Evolutionary conservation across 2,888 invertebrate species (phyloP).

Genomic region (Abscondita cerata): DNA sequence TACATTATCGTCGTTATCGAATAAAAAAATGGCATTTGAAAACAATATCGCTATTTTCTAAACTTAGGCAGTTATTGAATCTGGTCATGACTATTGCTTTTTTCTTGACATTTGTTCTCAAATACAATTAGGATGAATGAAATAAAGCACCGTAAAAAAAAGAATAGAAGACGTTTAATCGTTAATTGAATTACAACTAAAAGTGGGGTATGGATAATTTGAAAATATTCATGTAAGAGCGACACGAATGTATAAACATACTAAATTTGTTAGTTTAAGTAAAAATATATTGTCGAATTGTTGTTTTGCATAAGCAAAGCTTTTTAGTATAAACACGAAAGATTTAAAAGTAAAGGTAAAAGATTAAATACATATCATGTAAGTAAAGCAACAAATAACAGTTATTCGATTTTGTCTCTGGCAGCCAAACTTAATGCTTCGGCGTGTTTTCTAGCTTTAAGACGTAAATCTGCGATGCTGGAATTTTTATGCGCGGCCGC

Average conservation of each 20-base stretch:
- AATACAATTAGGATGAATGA: too few species aligned
- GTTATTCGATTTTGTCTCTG: constrained; percentile 43
- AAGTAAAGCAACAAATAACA: constrained; percentile 19
- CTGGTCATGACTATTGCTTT: too few species aligned
- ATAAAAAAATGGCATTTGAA: too few species aligned
- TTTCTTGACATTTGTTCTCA: too few species aligned
- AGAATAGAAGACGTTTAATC: constrained; percentile 22
- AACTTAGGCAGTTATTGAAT: too few species aligned
- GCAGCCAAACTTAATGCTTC: constrained; percentile 79
- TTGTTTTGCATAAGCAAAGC: constrained; percentile 29
- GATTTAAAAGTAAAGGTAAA: constrained; percentile 20
- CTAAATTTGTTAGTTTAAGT: constrained; percentile 26
- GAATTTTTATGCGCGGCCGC: constrained; percentile 87
- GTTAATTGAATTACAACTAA: constrained; percentile 19
- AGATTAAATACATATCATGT: constrained; percentile 17
- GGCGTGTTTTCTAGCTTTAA: constrained; percentile 93
- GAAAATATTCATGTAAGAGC: constrained; percentile 19
- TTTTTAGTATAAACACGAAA: constrained; percentile 25
- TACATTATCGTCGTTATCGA: too few species aligned
- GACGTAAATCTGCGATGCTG: constrained; percentile 91
- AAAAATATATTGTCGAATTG: constrained; percentile 31
- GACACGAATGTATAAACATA: constrained; percentile 23
- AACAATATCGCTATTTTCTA: too few species aligned
- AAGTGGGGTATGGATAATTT: constrained; percentile 17
- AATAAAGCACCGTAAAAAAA: constrained; percentile 12